phyloP scores from a whole-genome alignment of 2,113 vertebrate species.

The Hemicordylus capensis region DNA sequence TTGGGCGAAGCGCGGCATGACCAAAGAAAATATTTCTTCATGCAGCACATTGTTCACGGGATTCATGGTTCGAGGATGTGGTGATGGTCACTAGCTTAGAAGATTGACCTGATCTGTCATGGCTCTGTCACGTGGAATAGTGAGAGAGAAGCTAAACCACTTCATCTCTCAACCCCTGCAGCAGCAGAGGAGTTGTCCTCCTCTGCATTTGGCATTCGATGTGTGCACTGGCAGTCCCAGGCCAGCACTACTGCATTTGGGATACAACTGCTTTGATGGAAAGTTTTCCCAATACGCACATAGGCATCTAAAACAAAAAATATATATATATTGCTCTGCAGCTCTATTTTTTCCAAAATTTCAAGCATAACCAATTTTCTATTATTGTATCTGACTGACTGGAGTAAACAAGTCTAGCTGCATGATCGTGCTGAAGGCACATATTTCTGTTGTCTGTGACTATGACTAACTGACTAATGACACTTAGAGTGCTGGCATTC shows the following conservation, averaged over 20 bases:
- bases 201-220: neutral
- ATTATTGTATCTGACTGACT: slow-evolving; percentile 19
- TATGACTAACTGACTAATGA: slow-evolving; percentile 38
- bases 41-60: neutral
- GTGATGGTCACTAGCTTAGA: neutral
- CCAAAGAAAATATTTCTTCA: neutral
- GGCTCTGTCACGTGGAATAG: neutral
- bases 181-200: neutral
- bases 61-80: neutral
- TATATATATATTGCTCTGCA: slow-evolving; percentile 1
- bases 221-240: neutral
- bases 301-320: slow-evolving; percentile 22
- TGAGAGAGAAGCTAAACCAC: neutral
- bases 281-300: no score
- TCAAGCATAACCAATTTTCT: slow-evolving; percentile 29
- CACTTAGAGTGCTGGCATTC: slow-evolving; percentile 16
- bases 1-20: neutral
- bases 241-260: neutral
- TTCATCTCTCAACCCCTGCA: neutral
- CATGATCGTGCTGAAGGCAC: slow-evolving; percentile 16
- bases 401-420: slow-evolving; percentile 5
- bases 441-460: slow-evolving; percentile 30
- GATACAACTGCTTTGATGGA: neutral
- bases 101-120: neutral
- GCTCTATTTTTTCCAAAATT: slow-evolving; percentile 37